Evolutionary conservation across 2,113 vertebrate species (phyloP), one percentile per base, ranked within the genome.

Genomic region (Grammomys dolichurus): DNA sequence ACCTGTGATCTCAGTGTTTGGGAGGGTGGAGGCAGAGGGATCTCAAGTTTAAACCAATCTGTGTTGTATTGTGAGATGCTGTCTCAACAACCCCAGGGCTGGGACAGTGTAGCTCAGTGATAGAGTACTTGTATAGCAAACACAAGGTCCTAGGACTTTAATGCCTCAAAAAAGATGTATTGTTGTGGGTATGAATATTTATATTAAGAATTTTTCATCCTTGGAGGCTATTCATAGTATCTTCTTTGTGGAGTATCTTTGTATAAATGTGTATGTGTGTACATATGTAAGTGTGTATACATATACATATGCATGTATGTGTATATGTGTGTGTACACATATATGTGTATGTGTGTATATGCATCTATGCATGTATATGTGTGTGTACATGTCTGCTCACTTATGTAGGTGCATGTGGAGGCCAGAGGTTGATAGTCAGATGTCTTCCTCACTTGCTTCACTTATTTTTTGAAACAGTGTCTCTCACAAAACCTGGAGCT

Each of bases 221-320:
- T 13, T 9, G 28, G 85, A 70, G 17, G 5, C 31, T 19, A 36
- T 8, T n/a, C 40, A 28, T 75, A 87, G 72, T n/a, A 46, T 85
- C 85, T 75, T 78, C 63, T 86, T 69, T 76, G 65, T 75, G 24
- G 40, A 63, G 75, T 60, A 5, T 69, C 70, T 96, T 80, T 92
- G 77, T 19, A 20, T 48, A 6, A 67, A 20, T 85, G 82, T 33
- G 8, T 69, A 4, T 67, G 10, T 67, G 67, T 72, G 70, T 76
- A 28, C 0, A 28, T 22, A 36, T 70, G 40, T 46, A 22, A 31
- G 12, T 33, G 67, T 92, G 72, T 19, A 48, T 67, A 19, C 3
- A 22, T 40, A 1, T 56, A 33, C 19, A 4, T 13, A 13, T 24
- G n/a, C 28, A 22, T 70, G 33, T 70, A 36, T 73, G 70, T 73